Evolutionary conservation across 2,888 invertebrate species (phyloP), one percentile per base, ranked within the genome.

Genomic region (Chymomyza fuscimana): DNA sequence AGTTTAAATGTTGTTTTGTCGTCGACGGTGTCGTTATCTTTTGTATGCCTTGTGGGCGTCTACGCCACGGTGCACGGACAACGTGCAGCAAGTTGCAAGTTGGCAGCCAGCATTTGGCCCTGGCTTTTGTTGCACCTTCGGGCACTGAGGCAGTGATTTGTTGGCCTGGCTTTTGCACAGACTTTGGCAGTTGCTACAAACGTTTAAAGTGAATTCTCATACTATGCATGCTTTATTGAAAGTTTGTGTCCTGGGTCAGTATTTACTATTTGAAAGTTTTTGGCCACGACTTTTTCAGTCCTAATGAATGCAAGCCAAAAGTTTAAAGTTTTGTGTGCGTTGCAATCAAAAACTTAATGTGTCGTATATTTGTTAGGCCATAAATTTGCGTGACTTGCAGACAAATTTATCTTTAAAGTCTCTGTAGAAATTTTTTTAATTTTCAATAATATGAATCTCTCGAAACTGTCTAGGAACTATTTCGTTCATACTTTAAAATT

Each of bases 1-100:
- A 79, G 69, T 59, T 68, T 64, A 71, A 79, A 72, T 58, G 70
- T 65, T 52, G 56, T 63, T 70, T 51, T 69, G 67, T 60, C 60
- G 60, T 32, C 60, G 60, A 25, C 60, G 36, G 32, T 25, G 16
- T 63, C 56, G 29, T 63, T 69, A 22, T 51, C 64, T 70, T 59
- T 63, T 60, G 52, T 70, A 59, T 67, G 16, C 16, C 54, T 54
- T 46, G 40, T 46, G 40, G 40, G 40, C 40, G 40, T 46, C 40
- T 46, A 5, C 4, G 40, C 3, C 40, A 46, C 12, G 2, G 0
- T 46, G 40, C 40, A 46, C 40, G 2, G 36, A 36, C 36, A 36
- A 9, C 36, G 36, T 9, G 36, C 9, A 9, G 36, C 36, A 36
- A 36, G 36, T 7, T 36, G 36, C 36, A 36, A 36, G 40, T 46